Percentiles rank a stretch among this genome's conserved stretches.
phyloP scores from a whole-genome alignment of 2,113 vertebrate genomes.

The Hystrix brachyura region DNA sequence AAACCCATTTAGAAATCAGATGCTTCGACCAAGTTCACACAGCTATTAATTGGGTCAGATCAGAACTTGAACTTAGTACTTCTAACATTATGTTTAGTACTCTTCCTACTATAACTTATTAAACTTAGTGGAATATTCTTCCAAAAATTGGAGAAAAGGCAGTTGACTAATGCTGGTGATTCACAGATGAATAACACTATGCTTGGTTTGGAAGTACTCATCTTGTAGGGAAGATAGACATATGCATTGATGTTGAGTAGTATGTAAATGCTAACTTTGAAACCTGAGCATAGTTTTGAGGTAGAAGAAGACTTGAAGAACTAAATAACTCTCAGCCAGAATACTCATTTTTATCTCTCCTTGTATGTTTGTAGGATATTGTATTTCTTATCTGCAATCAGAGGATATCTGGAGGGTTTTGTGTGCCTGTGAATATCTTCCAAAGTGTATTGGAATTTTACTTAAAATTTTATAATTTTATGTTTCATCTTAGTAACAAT shows the following conservation, averaged over 20 bases:
- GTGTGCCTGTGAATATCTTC: not conserved
- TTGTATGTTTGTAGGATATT: not conserved
- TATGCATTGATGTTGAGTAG: not conserved
- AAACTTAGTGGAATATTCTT: not conserved
- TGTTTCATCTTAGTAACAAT: conserved; percentile 12
- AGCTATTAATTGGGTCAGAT: not conserved
- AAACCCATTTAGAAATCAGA: not conserved
- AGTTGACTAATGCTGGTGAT: not conserved
- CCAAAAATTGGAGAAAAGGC: not conserved
- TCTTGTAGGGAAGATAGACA: not conserved
- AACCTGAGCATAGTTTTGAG: not conserved
- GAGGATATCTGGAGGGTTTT: not conserved
- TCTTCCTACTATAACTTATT: not conserved
- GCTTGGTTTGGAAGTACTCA: not conserved
- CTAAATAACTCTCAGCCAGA: not conserved
- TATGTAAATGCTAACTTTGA: not conserved
- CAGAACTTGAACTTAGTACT: not conserved
- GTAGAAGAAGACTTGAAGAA: not conserved
- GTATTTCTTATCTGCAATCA: not conserved
- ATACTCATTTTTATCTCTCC: not conserved
- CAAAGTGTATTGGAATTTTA: conserved; percentile 8
- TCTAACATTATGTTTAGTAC: not conserved
- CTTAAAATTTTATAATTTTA: not conserved
- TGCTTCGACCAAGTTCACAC: not conserved
- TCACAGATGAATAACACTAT: not conserved